Percentiles rank a stretch among this genome's conserved stretches.
phyloP scores from a whole-genome alignment of 2,113 vertebrate genomes.

The Toxotes chatareus region DNA sequence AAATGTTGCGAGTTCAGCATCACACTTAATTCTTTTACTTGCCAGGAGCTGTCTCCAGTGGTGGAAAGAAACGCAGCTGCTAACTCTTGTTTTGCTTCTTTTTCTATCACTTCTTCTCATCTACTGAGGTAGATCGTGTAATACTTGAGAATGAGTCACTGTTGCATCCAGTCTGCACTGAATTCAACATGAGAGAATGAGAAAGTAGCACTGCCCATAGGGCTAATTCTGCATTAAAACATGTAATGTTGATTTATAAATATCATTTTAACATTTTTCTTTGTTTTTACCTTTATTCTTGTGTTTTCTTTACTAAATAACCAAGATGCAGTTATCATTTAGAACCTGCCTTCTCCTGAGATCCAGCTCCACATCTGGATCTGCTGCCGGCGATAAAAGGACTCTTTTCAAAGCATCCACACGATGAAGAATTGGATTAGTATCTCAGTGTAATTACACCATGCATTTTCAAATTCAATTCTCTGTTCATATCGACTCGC shows the following conservation, averaged over 20 bases:
- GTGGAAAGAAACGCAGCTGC: too few species aligned
- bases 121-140: too few species aligned
- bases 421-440: conserved; percentile 33
- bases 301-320: background rate
- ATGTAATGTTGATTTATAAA: background rate
- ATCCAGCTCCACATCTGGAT: conserved; percentile 17
- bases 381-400: conserved; percentile 1
- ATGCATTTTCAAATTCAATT: conserved; percentile 45
- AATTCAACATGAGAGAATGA: too few species aligned
- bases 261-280: background rate
- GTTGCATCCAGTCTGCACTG: too few species aligned
- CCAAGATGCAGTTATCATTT: background rate
- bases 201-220: too few species aligned
- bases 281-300: background rate
- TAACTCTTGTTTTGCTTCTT: too few species aligned
- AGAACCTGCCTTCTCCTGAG: background rate
- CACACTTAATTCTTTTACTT: too few species aligned
- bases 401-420: conserved; percentile 31
- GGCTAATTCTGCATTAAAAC: background rate
- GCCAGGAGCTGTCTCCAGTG: too few species aligned
- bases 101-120: too few species aligned
- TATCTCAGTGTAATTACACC: conserved; percentile 45
- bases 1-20: too few species aligned
- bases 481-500: conserved; percentile 39
- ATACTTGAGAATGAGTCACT: too few species aligned